Evolutionary conservation across 2,888 invertebrate species (phyloP).

Genomic region (Cylindroiulus punctatus): DNA sequence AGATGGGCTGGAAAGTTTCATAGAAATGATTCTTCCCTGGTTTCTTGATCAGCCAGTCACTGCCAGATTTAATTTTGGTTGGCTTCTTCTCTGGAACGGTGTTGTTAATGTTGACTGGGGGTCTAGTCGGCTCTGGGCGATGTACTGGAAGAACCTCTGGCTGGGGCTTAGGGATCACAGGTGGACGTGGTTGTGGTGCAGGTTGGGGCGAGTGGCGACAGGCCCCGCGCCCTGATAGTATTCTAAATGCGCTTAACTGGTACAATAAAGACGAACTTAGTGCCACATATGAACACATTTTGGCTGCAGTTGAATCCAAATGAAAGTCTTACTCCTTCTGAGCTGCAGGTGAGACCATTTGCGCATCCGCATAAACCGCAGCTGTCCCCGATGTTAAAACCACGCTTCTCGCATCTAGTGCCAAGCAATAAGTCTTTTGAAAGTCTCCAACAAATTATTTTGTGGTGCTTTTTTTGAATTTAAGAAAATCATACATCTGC

Average conservation of each 20-base stretch:
- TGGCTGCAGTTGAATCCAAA: not conserved
- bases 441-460: not conserved
- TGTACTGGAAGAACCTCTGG: not conserved
- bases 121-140: not conserved
- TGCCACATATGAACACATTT: not conserved
- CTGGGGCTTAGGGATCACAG: slow-evolving; percentile 14
- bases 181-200: not conserved
- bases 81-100: slow-evolving; percentile 12
- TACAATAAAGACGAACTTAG: not conserved
- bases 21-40: slow-evolving; percentile 50
- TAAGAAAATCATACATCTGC: no score
- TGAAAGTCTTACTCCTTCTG: slow-evolving; percentile 54
- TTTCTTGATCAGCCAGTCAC: not conserved
- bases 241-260: slow-evolving; percentile 50
- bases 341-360: slow-evolving; percentile 52
- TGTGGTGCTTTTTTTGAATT: not conserved
- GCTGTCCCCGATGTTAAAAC: slow-evolving; percentile 49
- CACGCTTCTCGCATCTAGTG: slow-evolving; percentile 55
- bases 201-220: slow-evolving; percentile 44
- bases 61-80: not conserved
- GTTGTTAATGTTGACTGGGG: slow-evolving; percentile 12
- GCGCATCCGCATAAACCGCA: slow-evolving; percentile 56
- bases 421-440: not conserved
- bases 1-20: slow-evolving; percentile 54
- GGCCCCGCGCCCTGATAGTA: slow-evolving; percentile 51